A percentile compares a stretch with the other conserved stretches of the same genome.
Conservation (phyloP, 2,113 vertebrate genomes). For the Halcyon malimbica region DNA sequence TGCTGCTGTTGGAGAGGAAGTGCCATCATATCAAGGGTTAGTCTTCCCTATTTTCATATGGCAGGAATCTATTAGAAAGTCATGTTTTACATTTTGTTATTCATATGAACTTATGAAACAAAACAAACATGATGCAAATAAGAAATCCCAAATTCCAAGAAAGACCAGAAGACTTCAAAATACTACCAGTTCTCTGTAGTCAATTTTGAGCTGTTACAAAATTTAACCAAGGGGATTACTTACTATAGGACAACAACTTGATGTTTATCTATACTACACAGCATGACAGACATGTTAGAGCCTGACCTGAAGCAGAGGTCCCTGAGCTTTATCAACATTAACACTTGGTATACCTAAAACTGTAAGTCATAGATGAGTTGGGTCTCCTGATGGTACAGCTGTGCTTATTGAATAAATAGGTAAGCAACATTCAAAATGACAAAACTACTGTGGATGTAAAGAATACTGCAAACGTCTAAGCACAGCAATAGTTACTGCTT, state of each 20-base stretch:
- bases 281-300: background rate
- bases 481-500: background rate
- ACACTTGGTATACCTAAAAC: background rate
- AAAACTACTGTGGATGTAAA: background rate
- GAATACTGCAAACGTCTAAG: background rate
- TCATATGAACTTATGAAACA: background rate
- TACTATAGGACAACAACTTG: background rate
- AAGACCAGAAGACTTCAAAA: background rate
- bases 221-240: background rate
- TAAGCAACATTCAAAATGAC: background rate
- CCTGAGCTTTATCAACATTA: background rate
- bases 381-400: background rate
- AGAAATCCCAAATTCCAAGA: background rate
- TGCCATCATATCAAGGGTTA: background rate
- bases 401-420: background rate
- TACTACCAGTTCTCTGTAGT: fast-evolving
- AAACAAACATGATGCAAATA: background rate
- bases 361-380: background rate
- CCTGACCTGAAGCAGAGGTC: background rate
- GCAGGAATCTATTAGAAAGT: background rate
- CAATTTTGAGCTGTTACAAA: background rate
- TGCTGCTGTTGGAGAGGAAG: background rate
- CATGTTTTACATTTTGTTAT: background rate
- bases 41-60: background rate
- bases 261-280: background rate